phyloP scores from a whole-genome alignment of 1,140 invertebrate species.

The Macrotrachela quadricornifera region DNA sequence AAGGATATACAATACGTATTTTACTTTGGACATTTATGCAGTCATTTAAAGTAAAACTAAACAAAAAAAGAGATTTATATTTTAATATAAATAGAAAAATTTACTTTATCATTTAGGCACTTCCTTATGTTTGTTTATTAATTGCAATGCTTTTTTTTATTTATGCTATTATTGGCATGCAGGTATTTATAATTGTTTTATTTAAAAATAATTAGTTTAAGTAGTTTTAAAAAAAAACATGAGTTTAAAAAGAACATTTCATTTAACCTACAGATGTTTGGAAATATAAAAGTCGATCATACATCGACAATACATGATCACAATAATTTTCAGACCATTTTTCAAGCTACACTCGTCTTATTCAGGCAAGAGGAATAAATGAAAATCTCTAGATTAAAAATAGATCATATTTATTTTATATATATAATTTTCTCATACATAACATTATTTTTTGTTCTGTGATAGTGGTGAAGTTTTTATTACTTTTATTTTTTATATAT shows the following conservation, averaged over 20 bases:
- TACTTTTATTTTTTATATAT: too few species aligned
- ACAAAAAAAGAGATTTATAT: too few species aligned
- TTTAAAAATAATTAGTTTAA: too few species aligned
- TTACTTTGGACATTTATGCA: conserved; percentile 99
- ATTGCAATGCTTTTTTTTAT: conserved; percentile 99
- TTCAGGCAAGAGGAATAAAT: conserved; percentile 9
- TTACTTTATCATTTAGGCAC: conserved; percentile 51
- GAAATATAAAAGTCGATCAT: conserved; percentile 62
- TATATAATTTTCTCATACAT: too few species aligned
- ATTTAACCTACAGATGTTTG: conserved; percentile 53
- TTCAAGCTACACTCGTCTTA: conserved; percentile 11
- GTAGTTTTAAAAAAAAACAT: too few species aligned
- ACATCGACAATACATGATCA: conserved; percentile 11
- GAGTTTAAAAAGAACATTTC: too few species aligned
- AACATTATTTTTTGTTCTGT: too few species aligned
- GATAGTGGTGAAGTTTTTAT: too few species aligned
- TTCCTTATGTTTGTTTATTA: conserved; percentile 98
- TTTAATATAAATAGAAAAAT: too few species aligned
- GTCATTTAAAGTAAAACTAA: conserved; percentile 85
- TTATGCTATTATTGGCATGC: conserved; percentile 99
- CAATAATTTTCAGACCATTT: conserved; percentile 14
- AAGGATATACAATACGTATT: conserved; percentile 98
- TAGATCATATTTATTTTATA: not conserved
- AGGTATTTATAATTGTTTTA: conserved; percentile 37
- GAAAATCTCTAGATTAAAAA: not conserved